These are phyloP conservation scores for Neotragus pygmaeus DNA, from an alignment of 2,113 vertebrate species.

Conservation along the genomic window DNA sequence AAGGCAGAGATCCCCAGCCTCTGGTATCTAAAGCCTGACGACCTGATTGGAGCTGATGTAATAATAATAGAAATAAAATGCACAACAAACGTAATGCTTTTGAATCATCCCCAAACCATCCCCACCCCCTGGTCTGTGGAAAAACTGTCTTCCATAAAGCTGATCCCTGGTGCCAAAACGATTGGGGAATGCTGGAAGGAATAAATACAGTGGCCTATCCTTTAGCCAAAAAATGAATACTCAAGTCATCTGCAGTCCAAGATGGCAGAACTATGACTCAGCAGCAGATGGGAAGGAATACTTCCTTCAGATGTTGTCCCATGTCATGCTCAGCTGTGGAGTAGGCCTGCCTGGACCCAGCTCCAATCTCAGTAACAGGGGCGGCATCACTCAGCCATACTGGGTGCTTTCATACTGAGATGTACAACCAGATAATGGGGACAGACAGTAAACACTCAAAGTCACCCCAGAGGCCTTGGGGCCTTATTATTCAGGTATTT, in stretches of 20 bases:
- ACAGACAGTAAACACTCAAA: not conserved
- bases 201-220: not conserved
- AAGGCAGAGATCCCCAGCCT: not conserved
- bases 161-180: not conserved
- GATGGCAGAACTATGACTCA: not conserved
- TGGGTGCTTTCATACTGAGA: not conserved
- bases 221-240: not conserved
- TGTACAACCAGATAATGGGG: fast-evolving
- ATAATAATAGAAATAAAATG: not conserved
- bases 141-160: not conserved
- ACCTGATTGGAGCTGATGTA: not conserved
- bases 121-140: not conserved
- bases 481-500: not conserved
- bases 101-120: not conserved
- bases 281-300: not conserved
- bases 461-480: not conserved
- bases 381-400: fast-evolving
- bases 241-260: not conserved
- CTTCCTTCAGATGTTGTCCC: not conserved
- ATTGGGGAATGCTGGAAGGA: not conserved
- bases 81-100: not conserved
- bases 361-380: not conserved
- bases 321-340: fast-evolving
- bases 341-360: not conserved
- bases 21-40: not conserved